These are phyloP conservation scores for Oryzias celebensis DNA, from an alignment of 2,113 vertebrate species.

Conservation along the genomic window DNA sequence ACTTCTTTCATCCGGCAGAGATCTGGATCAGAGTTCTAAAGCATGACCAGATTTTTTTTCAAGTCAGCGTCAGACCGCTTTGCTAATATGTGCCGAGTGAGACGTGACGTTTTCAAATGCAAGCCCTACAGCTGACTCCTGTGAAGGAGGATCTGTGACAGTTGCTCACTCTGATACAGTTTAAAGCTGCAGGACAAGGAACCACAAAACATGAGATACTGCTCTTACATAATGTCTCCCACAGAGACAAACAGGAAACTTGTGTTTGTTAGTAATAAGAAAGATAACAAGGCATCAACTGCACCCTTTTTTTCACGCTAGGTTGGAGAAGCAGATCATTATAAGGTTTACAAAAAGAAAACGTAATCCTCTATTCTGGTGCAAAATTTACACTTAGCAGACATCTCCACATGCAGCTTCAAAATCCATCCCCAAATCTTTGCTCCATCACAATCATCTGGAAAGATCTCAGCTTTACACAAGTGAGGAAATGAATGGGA, in stretches of 20 bases:
- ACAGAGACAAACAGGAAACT: conserved; percentile 29
- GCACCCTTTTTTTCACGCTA: conserved; percentile 21
- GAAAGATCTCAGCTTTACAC: not conserved
- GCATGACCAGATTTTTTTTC: conserved; percentile 9
- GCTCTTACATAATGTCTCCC: conserved; percentile 53
- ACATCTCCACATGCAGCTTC: conserved; percentile 7
- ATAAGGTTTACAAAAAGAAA: not conserved
- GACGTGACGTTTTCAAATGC: not conserved
- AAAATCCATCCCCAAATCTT: conserved; percentile 19
- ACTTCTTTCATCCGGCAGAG: conserved; percentile 61
- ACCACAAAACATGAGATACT: conserved; percentile 32
- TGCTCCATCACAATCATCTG: conserved; percentile 8
- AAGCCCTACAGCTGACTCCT: too few relatives aligned
- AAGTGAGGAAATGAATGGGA: not conserved
- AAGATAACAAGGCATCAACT: conserved; percentile 6
- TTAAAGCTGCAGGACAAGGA: conserved; percentile 23
- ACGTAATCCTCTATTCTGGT: not conserved
- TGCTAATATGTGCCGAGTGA: conserved; percentile 23
- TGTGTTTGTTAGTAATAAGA: conserved; percentile 33
- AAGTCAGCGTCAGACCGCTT: conserved; percentile 1
- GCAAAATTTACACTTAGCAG: conserved; percentile 1
- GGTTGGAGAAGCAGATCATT: not conserved
- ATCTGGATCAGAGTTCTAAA: conserved; percentile 42
- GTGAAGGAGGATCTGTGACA: too few relatives aligned
- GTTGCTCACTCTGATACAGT: not conserved